Percentiles rank a stretch among this genome's conserved stretches.
Evolutionary conservation across 37 sponge, comb jelly and placozoan species (phyloP).

Genomic region (Crambe crambe): DNA sequence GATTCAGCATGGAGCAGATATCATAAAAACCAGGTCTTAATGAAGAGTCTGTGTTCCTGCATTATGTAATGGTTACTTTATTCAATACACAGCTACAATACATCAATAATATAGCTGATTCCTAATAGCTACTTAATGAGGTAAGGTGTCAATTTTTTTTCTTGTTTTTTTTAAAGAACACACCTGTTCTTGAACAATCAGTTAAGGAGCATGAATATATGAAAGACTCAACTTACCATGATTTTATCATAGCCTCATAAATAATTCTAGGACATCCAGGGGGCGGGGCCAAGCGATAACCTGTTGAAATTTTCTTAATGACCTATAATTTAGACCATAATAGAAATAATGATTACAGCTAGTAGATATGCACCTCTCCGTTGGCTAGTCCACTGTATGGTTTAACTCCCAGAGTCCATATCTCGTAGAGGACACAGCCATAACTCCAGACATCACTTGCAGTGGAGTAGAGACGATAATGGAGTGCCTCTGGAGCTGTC

Average conservation of each 20-base stretch:
- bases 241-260: slow-evolving; percentile 42
- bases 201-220: no score
- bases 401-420: slow-evolving; percentile 32
- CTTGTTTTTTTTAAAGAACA: no score
- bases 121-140: no score
- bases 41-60: slow-evolving; percentile 16
- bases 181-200: no score
- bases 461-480: slow-evolving; percentile 10
- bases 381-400: neutral
- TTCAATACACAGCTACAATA: no score
- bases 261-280: slow-evolving; percentile 46
- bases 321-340: neutral
- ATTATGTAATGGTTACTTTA: neutral
- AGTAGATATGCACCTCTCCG: neutral
- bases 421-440: slow-evolving; percentile 41
- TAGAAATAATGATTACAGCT: neutral
- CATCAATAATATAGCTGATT: no score
- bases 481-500: slow-evolving; percentile 36
- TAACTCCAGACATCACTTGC: slow-evolving; percentile 51
- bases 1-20: slow-evolving; percentile 6
- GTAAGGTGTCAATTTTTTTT: no score
- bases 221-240: no score
- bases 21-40: slow-evolving; percentile 21
- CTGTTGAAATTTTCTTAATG: neutral
- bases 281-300: slow-evolving; percentile 38